phyloP scores from a whole-genome alignment of 2,797 vertebrate species.

The Buphagus erythrorhynchus region DNA sequence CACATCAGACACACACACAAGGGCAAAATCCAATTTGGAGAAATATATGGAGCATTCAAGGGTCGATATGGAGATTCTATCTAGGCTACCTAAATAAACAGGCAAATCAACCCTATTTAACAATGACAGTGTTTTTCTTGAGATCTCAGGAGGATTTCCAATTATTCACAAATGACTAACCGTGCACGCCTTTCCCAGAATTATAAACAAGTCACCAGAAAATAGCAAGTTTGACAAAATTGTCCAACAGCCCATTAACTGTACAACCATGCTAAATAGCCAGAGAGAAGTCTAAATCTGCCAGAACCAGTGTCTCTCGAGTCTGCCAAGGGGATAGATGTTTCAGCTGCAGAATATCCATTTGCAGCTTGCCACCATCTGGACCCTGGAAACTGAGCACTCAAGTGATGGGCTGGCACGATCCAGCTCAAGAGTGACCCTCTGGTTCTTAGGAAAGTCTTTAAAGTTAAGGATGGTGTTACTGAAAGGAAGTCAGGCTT shows the following conservation, averaged over 20 bases:
- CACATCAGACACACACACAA: constrained; percentile 14
- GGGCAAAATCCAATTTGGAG: constrained; percentile 43
- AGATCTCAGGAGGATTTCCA: constrained; percentile 69
- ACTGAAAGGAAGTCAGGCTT: background rate
- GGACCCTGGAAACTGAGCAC: background rate
- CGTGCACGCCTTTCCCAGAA: constrained; percentile 36
- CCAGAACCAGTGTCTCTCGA: constrained; percentile 21
- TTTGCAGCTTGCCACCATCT: constrained; percentile 49
- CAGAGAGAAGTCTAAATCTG: constrained; percentile 61
- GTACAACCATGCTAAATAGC: constrained; percentile 63
- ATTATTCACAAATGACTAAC: constrained; percentile 75
- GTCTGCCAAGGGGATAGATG: constrained; percentile 26
- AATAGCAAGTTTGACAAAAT: constrained; percentile 71
- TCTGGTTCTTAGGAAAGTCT: background rate
- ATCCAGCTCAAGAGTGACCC: background rate
- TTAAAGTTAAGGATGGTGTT: background rate
- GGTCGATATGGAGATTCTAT: constrained; percentile 59
- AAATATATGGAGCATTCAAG: constrained; percentile 61
- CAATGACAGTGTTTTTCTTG: constrained; percentile 52
- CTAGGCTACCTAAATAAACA: constrained; percentile 54
- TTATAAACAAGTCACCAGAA: constrained; percentile 71
- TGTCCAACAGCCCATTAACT: constrained; percentile 68
- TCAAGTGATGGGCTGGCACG: background rate
- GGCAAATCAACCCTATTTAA: constrained; percentile 61
- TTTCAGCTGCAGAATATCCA: constrained; percentile 30